Conservation (phyloP, 1,140 invertebrate species). For the Oreohelix idahoensis region DNA sequence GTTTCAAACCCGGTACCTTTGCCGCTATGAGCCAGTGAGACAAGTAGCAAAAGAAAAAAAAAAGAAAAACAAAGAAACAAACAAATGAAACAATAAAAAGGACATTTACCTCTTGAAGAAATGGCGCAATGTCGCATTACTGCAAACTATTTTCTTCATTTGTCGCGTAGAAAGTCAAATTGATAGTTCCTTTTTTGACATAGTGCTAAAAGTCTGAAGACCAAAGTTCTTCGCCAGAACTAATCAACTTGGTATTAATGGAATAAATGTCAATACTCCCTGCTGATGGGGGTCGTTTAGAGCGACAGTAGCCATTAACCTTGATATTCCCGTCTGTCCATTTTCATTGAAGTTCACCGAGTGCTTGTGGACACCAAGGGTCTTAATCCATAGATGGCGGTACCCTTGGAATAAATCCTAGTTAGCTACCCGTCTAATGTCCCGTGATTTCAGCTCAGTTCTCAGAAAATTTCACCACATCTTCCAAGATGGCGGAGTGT, state of each 20-base stretch:
- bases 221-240: neutral
- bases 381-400: neutral
- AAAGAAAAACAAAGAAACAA: no score
- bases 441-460: conserved; percentile 9
- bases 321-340: conserved; percentile 3
- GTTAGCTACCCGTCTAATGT: conserved; percentile 28
- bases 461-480: conserved; percentile 4
- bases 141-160: no score
- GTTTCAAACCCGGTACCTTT: no score
- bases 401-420: conserved; percentile 34
- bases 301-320: conserved; percentile 29
- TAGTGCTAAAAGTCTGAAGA: neutral
- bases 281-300: neutral
- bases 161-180: neutral
- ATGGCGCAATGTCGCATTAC: no score
- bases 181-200: neutral
- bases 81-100: no score
- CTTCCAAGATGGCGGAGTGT: conserved; percentile 27
- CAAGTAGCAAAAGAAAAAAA: no score
- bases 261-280: neutral
- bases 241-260: conserved; percentile 10
- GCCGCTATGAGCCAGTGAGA: no score
- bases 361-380: conserved; percentile 5
- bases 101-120: no score
- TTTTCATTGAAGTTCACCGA: neutral